phyloP scores from a whole-genome alignment of 2,797 vertebrate genomes.

The Falco berigora region DNA sequence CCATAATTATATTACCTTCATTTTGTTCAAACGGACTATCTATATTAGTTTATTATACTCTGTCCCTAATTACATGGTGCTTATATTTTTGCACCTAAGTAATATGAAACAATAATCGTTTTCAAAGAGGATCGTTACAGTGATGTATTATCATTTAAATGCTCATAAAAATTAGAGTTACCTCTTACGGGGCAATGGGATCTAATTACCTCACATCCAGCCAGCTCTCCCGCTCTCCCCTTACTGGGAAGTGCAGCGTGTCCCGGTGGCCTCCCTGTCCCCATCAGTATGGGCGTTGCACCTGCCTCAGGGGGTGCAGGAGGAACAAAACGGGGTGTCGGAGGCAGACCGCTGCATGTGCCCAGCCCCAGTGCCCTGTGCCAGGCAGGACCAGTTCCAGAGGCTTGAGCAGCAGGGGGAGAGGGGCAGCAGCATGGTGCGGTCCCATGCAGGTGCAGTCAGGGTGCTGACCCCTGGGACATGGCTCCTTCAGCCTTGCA shows the following conservation, averaged over 20 bases:
- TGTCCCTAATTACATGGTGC: conserved; percentile 79
- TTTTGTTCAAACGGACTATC: conserved; percentile 75
- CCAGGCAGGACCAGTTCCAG: rapidly evolving
- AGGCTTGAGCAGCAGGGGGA: not conserved
- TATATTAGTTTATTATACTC: conserved; percentile 78
- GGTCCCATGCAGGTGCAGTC: rapidly evolving
- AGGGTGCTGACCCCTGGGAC: rapidly evolving
- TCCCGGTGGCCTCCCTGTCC: not conserved
- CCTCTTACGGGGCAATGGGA: conserved; percentile 74
- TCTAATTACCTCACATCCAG: conserved; percentile 68
- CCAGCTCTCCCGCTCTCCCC: not conserved
- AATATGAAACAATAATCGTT: conserved; percentile 79
- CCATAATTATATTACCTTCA: conserved; percentile 81
- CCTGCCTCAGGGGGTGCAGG: rapidly evolving
- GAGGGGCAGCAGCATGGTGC: rapidly evolving
- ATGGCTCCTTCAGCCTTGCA: not conserved
- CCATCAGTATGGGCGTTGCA: not conserved
- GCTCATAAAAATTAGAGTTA: conserved; percentile 78
- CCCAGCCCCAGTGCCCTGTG: not conserved
- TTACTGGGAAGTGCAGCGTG: not conserved
- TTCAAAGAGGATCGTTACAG: conserved; percentile 74
- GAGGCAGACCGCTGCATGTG: not conserved
- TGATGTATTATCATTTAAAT: conserved; percentile 78
- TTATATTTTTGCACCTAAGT: conserved; percentile 80
- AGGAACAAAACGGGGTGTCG: rapidly evolving